Evolutionary conservation across 2,113 vertebrate species (phyloP).

Genomic region (Echinops telfairi): DNA sequence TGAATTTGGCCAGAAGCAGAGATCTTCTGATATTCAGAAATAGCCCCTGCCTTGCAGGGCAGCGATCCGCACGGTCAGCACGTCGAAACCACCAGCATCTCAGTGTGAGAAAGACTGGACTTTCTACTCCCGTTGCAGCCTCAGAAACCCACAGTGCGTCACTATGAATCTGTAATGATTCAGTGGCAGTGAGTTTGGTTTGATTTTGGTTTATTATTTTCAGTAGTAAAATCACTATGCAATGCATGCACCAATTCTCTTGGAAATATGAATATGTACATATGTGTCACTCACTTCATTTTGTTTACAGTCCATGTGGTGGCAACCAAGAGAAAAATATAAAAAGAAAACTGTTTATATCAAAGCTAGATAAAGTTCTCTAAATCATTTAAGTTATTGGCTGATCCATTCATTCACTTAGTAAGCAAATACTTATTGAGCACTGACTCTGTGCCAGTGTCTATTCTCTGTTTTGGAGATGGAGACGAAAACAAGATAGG

Average conservation of each 20-base stretch:
- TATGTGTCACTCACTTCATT: background rate
- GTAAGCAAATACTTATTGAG: background rate
- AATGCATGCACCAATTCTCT: background rate
- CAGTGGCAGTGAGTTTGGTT: too few species aligned
- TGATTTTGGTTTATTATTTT: too few species aligned
- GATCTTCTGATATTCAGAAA: background rate
- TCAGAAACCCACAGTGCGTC: too few species aligned
- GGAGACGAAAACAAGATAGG: background rate
- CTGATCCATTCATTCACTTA: background rate
- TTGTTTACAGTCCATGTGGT: background rate
- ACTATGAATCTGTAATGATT: too few species aligned
- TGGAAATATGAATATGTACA: background rate
- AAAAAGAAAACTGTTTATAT: background rate
- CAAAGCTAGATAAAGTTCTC: background rate
- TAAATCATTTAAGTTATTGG: background rate
- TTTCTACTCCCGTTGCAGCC: too few species aligned
- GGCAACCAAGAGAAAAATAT: background rate
- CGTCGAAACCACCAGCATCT: too few species aligned
- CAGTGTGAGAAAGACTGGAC: too few species aligned
- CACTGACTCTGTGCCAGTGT: background rate
- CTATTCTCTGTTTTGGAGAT: background rate
- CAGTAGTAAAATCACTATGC: background rate
- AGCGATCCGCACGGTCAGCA: too few species aligned
- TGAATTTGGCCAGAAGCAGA: background rate
- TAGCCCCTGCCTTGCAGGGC: too few species aligned